Conservation (phyloP, 2,797 vertebrate species). For the Phataginus tricuspis region DNA sequence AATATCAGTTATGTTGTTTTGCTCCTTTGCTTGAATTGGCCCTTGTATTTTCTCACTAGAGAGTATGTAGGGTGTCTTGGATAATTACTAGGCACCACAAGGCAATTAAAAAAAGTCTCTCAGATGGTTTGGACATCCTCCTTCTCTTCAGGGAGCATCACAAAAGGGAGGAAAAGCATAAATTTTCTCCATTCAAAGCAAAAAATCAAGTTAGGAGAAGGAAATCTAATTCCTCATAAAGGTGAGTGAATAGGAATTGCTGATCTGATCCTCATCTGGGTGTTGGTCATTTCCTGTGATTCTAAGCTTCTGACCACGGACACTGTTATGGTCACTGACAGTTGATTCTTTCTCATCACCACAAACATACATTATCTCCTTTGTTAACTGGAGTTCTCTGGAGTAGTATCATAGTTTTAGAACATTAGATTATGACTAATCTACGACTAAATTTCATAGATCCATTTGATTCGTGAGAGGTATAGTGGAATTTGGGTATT, state of each 20-base stretch:
- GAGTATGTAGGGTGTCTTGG: neutral
- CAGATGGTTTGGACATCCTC: neutral
- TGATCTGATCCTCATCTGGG: neutral
- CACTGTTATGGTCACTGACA: neutral
- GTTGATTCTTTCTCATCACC: neutral
- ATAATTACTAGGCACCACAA: neutral
- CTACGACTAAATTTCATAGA: fast-evolving
- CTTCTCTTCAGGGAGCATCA: neutral
- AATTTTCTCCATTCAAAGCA: neutral
- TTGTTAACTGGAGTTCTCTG: neutral
- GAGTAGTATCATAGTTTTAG: neutral
- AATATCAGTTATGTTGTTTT: neutral
- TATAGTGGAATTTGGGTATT: neutral
- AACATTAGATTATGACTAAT: neutral
- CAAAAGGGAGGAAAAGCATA: neutral
- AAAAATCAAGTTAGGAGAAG: neutral
- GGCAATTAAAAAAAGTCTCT: neutral
- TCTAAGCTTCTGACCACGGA: neutral
- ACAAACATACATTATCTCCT: neutral
- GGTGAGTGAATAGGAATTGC: neutral
- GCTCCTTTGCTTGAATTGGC: neutral
- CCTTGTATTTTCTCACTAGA: neutral
- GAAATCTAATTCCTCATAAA: neutral
- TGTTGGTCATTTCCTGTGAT: neutral
- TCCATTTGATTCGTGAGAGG: neutral